A percentile compares a stretch with the other conserved stretches of the same genome.
These are phyloP conservation scores for Arnoldichthys spilopterus DNA, from an alignment of 2,797 vertebrate genomes.

Conservation along the genomic window DNA sequence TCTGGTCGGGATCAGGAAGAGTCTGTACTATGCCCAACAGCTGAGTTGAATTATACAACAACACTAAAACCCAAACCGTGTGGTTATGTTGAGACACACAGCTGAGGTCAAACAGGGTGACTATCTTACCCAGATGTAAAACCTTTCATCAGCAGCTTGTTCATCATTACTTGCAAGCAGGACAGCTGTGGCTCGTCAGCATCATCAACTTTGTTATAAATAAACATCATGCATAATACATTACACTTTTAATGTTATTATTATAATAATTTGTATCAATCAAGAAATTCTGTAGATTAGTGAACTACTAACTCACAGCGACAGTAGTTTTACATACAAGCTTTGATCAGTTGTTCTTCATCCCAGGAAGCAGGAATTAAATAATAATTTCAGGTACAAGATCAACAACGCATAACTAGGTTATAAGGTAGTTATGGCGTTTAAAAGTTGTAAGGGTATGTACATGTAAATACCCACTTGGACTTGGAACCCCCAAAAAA, in stretches of 20 bases:
- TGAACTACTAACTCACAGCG: neutral
- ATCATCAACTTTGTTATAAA: no score
- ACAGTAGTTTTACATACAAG: neutral
- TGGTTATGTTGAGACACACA: neutral
- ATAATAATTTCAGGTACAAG: neutral
- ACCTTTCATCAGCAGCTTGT: neutral
- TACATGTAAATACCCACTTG: neutral
- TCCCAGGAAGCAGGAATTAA: neutral
- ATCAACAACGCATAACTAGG: neutral
- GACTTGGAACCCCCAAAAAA: conserved; percentile 1
- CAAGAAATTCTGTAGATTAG: no score
- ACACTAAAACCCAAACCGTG: conserved; percentile 6
- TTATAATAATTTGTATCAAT: no score
- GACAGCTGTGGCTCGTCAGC: no score
- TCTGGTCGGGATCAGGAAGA: neutral
- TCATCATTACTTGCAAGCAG: neutral
- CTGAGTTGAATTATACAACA: conserved; percentile 19
- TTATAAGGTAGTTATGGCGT: neutral
- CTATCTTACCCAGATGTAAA: neutral
- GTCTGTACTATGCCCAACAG: neutral
- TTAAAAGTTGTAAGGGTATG: no score
- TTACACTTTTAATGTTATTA: no score
- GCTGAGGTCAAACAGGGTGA: conserved; percentile 10
- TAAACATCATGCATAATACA: no score
- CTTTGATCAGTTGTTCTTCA: no score